Evolutionary conservation across 2,888 invertebrate genomes (phyloP).

Genomic region (Koerneria pararmatus): DNA sequence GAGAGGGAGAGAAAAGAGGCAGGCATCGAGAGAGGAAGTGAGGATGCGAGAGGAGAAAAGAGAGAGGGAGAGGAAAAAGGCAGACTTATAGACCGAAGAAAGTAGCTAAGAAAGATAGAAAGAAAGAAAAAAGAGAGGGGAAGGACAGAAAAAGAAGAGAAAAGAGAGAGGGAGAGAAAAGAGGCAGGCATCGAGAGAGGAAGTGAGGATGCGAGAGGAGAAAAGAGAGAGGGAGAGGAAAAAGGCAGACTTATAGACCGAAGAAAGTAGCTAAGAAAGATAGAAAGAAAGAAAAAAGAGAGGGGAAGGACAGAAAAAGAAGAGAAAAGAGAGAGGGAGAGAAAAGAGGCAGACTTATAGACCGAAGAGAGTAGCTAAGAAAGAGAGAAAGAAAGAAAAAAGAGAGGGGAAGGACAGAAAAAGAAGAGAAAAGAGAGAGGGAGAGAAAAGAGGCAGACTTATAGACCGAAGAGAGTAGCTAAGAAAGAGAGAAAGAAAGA

Average conservation of each 20-base stretch:
- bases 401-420: not conserved
- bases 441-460: slow-evolving; percentile 1
- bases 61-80: slow-evolving; percentile 6
- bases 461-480: slow-evolving; percentile 3
- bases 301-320: not conserved
- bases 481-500: slow-evolving; percentile 1
- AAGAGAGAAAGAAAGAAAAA: slow-evolving; percentile 2
- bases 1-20: not conserved
- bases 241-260: slow-evolving; percentile 8
- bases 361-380: not conserved
- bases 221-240: not conserved
- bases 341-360: slow-evolving; percentile 1
- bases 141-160: slow-evolving; percentile 1
- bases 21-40: not conserved
- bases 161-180: slow-evolving; percentile 19
- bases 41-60: not conserved
- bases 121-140: slow-evolving; percentile 1
- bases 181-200: slow-evolving; percentile 22
- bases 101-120: slow-evolving; percentile 8
- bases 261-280: slow-evolving; percentile 12
- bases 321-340: slow-evolving; percentile 3
- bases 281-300: slow-evolving; percentile 1
- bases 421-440: slow-evolving; percentile 2
- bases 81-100: slow-evolving; percentile 3
- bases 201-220: slow-evolving; percentile 6